These are phyloP conservation scores for Danio albolineatus DNA, from an alignment of 2,797 vertebrate genomes.

Conservation along the genomic window DNA sequence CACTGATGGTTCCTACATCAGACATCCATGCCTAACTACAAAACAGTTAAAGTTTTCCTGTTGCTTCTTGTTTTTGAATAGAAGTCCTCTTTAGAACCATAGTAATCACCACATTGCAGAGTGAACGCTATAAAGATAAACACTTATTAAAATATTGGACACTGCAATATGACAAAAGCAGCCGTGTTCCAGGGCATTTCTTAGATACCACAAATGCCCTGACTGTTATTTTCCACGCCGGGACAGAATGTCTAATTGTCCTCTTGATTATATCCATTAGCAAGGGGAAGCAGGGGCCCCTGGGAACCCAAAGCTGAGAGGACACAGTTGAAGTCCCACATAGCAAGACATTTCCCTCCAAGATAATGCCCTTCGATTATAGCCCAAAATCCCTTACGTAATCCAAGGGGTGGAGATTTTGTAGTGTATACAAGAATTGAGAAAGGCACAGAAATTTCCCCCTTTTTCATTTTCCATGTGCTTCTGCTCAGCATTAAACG, in stretches of 20 bases:
- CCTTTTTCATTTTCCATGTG: slow-evolving; percentile 24
- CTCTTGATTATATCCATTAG: slow-evolving; percentile 68
- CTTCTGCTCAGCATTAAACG: neutral
- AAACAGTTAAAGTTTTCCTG: neutral
- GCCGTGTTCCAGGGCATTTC: slow-evolving; percentile 48
- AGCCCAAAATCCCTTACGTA: slow-evolving; percentile 41
- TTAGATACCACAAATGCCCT: slow-evolving; percentile 60
- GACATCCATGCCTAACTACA: neutral
- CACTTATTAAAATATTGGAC: slow-evolving; percentile 7
- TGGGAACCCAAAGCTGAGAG: slow-evolving; percentile 52
- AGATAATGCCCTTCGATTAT: slow-evolving; percentile 56
- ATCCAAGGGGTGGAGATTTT: neutral
- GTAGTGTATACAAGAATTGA: neutral
- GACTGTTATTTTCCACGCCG: slow-evolving; percentile 58
- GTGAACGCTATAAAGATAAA: slow-evolving; percentile 2
- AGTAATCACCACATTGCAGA: neutral
- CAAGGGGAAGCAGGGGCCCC: slow-evolving; percentile 55
- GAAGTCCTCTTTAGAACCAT: neutral
- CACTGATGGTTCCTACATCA: neutral
- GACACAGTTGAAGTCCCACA: slow-evolving; percentile 40
- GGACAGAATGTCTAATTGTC: slow-evolving; percentile 67
- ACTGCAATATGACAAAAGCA: slow-evolving; percentile 5
- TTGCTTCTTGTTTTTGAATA: neutral
- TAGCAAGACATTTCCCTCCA: slow-evolving; percentile 52
- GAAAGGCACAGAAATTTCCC: neutral